Evolutionary conservation across 2,888 invertebrate species (phyloP), one percentile per base, ranked within the genome.

Genomic region (Eupithecia subumbrata): DNA sequence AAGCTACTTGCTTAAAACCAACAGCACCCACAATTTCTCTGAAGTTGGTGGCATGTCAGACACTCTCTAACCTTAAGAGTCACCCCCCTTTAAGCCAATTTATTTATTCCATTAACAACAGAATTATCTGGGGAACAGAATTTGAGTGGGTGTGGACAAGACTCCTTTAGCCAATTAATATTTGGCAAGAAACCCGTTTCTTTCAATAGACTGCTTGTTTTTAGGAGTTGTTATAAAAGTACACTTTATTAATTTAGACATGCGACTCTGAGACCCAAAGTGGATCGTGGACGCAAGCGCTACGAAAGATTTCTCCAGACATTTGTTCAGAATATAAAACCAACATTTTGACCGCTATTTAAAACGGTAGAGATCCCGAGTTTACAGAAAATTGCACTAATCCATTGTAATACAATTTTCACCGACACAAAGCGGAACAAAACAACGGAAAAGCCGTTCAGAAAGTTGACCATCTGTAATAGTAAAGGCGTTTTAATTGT

Each of bases 401-500:
- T 64, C 64, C 34, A 34, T 67, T 43, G 37, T 40, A 43, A 67
- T 37, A 67, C 67, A 43, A 67, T 22, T 67, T 43, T 60, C 25
- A 60, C 37, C 67, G 34, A 67, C 37, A 64, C 30, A 64, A 64
- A 30, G 64, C 40, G 60, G 7, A 45, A 56, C 18, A 48, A 71
- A 52, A 48, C 52, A 68, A 72, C 16, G n/a, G n/a, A 43, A 69
- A 74, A 60, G 45, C 45, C 45, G 30, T 30, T 72, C 40, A 30
- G 16, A 75, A 74, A 71, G 34, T 72, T 71, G 71, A 66, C 45
- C 70, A 68, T 66, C 74, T 72, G 70, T 60, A 70, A 71, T 75
- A 75, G 72, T 77, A 84, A 87, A 88, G 81, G 84, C 83, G 84
- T 85, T 87, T 87, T 89, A 90, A 90, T 89, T 88, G 88, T 89